Conservation (phyloP, 2,797 vertebrate species). For the Neosilurus hyrtlii region DNA sequence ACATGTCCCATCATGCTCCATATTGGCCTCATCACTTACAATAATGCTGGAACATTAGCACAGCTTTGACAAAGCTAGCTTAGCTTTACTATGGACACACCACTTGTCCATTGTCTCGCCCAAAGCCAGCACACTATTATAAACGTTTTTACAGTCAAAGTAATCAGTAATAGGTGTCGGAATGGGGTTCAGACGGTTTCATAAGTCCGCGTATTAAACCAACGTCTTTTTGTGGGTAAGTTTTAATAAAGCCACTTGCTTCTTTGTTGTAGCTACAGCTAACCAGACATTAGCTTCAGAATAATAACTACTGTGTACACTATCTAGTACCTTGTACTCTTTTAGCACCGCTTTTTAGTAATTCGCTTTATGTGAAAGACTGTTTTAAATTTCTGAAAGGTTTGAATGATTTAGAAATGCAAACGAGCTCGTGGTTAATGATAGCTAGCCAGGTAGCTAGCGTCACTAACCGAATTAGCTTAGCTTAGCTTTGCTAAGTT, state of each 20-base stretch:
- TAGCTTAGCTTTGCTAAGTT: not conserved
- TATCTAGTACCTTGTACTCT: no score
- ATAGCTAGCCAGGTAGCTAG: not conserved
- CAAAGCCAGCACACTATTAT: conserved; percentile 1
- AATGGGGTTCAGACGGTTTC: conserved; percentile 31
- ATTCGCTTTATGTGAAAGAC: not conserved
- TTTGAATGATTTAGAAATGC: not conserved
- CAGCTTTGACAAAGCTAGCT: conserved; percentile 47
- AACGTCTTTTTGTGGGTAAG: conserved; percentile 43
- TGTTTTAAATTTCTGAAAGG: not conserved
- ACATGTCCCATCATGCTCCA: conserved; percentile 61
- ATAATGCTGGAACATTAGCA: conserved; percentile 43
- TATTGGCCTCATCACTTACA: conserved; percentile 52
- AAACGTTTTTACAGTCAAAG: not conserved
- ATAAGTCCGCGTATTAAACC: conserved; percentile 12
- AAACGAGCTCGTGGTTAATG: not conserved
- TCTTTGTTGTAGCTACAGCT: conserved; percentile 41
- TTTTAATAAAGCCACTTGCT: conserved; percentile 36
- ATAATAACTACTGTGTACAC: not conserved
- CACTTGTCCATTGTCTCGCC: conserved; percentile 19
- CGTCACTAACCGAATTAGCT: not conserved
- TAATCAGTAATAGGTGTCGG: not conserved
- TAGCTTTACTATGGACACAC: conserved; percentile 41
- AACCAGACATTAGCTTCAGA: conserved; percentile 14
- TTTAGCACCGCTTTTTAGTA: not conserved